These are phyloP conservation scores for Globia sparganii DNA, from an alignment of 2,888 invertebrate species.

Conservation along the genomic window DNA sequence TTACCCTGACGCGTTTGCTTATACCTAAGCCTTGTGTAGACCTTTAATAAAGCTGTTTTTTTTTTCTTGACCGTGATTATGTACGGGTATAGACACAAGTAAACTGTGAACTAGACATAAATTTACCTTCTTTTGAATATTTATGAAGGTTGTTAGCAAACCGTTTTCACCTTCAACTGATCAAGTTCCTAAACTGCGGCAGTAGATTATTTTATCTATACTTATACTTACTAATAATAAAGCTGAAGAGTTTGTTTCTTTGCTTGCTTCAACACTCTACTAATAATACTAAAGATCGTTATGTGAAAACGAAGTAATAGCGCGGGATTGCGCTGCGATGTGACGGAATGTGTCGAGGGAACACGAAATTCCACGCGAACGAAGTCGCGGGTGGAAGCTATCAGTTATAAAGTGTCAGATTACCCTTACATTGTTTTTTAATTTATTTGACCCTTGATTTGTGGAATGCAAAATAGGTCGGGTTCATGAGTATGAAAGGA, in stretches of 20 bases:
- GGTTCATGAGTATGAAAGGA: conserved; percentile 18
- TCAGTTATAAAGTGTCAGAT: conserved; percentile 23
- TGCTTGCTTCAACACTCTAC: background rate
- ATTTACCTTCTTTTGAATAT: conserved; percentile 32
- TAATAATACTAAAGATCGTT: background rate
- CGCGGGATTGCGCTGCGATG: background rate
- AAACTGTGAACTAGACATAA: background rate
- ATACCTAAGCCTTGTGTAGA: too few relatives aligned
- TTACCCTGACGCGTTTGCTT: background rate
- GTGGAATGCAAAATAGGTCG: conserved; percentile 23
- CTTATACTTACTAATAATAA: background rate
- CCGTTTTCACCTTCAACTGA: conserved; percentile 24
- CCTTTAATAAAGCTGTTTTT: background rate
- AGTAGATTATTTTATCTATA: conserved; percentile 23
- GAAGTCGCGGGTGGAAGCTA: background rate
- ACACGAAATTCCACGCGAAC: background rate
- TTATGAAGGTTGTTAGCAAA: conserved; percentile 37
- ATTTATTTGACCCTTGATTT: conserved; percentile 26
- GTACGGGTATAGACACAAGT: background rate
- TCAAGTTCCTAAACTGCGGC: conserved; percentile 28
- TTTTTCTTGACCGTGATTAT: background rate
- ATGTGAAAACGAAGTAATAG: background rate
- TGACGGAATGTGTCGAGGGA: background rate
- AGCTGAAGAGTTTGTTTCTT: background rate
- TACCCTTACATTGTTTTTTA: conserved; percentile 29